Base-by-base conservation (phyloP, 2,113 vertebrate genomes). In the Tyto alba region DNA sequence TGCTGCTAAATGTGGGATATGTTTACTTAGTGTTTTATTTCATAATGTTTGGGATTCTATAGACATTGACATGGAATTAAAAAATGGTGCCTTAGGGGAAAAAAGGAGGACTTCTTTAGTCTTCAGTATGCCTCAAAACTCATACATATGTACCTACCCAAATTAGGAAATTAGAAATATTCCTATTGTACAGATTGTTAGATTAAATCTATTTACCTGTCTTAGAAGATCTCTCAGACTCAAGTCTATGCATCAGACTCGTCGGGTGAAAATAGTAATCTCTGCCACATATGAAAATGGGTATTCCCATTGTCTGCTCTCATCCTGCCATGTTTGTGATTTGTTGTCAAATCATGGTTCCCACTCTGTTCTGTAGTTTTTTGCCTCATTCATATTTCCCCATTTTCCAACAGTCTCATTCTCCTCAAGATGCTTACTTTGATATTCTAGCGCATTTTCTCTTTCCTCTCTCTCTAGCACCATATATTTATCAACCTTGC, bases 21-120 rank as follows among this genome's bases (percentile, higher is more conserved):
- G 13, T 76, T 88, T 92, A 48, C 85, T 38, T 85, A 71, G 34
- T 69, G 3, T 53, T 77, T 78, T 53, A 45, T 73, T 91, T 74
- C 0, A 0, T 82, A 45, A 55, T 41, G 5, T 41, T 29, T 57
- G 43, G 2, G 3, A 30, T 67, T 14, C 22, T 72, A 20, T 9
- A 90, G 64, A 11, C 25, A 59, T 25, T 63, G 38, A 36, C 18
- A 8, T 90, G 43, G 17, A 80, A 63, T 60, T 85, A 8, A 66
- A 60, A 79, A 68, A 27, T 48, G 4, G 5, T 48, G 34, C 34
- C 32, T 38, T 73, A 45, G 15, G 14, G 2, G 8, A 40, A 57
- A 56, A 30, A 29, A 25, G 9, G 11, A 77, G 4, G 34, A 52
- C 4, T 55, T 66, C 13, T 72, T 55, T 30, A 63, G 52, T 63